Base-by-base conservation (phyloP, 2,888 invertebrate species). In the Agrilus cyanescens region DNA sequence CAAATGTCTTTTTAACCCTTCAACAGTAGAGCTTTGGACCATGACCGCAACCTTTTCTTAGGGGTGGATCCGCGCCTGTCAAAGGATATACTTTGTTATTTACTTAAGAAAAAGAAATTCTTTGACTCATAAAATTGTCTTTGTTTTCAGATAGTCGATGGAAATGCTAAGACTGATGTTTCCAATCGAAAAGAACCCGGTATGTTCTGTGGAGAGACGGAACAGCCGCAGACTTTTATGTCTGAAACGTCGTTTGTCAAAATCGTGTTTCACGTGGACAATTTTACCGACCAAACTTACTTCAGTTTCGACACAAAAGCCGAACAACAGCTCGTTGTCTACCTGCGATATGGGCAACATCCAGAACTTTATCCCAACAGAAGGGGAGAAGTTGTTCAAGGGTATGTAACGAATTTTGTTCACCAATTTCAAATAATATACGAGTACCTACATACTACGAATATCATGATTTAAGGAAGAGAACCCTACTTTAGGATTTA, bases 241-340 rank as follows among this genome's bases (percentile, higher is more conserved):
- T 91, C 90, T 40, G 91, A 93, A 70, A 93, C 91, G 41, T 88
- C 86, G 64, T 88, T 89, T 69, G 89, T 93, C 44, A 87, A 88
- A 66, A 82, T 93, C 48, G 76, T 89, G 51, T 91, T 91, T 70
- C 88, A 89, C 63, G 85, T 87, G 32, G 90, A 91, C 66, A 90
- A 90, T 70, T 91, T 89, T 70, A 90, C 91, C 37, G 89, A 90
- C 65, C 90, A 91, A 70, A 86, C 85, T 2, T 87, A 86, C 69
- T 84, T 86, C 65, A 85, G 85, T 57, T 86, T 87, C 62, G 85
- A 86, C 61, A 82, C 83, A 52, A 80, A 89, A 52, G 89, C 90
- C 34, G 91, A 91, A 65, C 89, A 90, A 61, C 89, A 89, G 67
- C 84, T 85, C 58, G 89, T 90, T 66, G 88, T 90, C 36, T 90